phyloP scores from a whole-genome alignment of 2,113 vertebrate species.

The Engystomops pustulosus region DNA sequence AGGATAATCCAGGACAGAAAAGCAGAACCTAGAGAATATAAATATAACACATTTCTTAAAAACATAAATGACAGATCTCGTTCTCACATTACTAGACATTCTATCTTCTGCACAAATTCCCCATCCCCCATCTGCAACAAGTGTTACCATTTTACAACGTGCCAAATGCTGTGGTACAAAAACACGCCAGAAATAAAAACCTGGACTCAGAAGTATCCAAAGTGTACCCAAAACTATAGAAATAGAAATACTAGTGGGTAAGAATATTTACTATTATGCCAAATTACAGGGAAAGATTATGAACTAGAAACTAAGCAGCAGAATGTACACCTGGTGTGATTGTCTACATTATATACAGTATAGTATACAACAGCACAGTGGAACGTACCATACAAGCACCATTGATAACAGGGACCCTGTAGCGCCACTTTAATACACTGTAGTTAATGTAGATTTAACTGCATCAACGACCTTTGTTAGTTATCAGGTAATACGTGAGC shows the following conservation, averaged over 20 bases:
- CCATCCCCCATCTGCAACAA: conserved; percentile 36
- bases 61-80: neutral
- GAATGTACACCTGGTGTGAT: too few relatives aligned
- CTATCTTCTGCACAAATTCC: neutral
- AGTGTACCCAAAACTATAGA: neutral
- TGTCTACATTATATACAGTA: too few relatives aligned
- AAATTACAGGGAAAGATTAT: too few relatives aligned
- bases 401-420: neutral
- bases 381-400: too few relatives aligned
- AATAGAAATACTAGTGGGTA: too few relatives aligned
- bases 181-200: neutral
- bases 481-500: neutral
- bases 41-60: neutral
- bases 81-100: conserved; percentile 28
- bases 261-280: too few relatives aligned
- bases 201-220: neutral
- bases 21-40: neutral
- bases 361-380: too few relatives aligned
- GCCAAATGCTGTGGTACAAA: conserved; percentile 26
- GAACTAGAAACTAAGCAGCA: too few relatives aligned
- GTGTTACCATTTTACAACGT: conserved; percentile 34
- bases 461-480: neutral
- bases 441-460: neutral
- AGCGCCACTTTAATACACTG: neutral
- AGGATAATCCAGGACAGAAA: neutral